Percentiles rank a stretch among this genome's conserved stretches.
These are phyloP conservation scores for Paradoxurus hermaphroditus DNA, from an alignment of 2,113 vertebrate genomes.

Conservation along the genomic window DNA sequence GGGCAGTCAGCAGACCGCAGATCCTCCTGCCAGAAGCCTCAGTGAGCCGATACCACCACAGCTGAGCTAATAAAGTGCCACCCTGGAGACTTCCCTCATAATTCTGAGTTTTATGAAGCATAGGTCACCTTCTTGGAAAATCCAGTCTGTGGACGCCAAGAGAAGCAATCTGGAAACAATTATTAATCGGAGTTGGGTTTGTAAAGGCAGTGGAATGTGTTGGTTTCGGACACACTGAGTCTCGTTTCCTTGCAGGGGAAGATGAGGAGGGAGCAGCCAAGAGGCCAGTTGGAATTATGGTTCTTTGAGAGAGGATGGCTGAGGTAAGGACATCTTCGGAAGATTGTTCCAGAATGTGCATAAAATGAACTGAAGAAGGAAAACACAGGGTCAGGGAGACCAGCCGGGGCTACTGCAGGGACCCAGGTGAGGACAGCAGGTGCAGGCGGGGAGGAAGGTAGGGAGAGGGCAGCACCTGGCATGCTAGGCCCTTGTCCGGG, in stretches of 20 bases:
- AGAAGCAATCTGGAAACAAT: conserved; percentile 17
- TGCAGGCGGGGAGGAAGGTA: background rate
- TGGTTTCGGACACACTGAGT: background rate
- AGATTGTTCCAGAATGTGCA: background rate
- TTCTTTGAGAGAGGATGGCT: background rate
- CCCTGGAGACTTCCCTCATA: background rate
- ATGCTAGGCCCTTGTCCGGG: background rate
- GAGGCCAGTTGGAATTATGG: background rate
- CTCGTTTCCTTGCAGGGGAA: background rate
- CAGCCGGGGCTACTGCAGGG: background rate
- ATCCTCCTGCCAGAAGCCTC: background rate
- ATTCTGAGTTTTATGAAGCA: background rate
- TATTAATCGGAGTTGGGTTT: background rate
- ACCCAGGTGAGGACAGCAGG: background rate
- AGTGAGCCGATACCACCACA: rapidly evolving
- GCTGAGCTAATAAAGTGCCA: background rate
- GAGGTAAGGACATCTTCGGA: background rate
- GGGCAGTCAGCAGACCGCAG: background rate
- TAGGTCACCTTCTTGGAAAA: background rate
- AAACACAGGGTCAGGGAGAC: background rate
- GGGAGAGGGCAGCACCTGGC: background rate
- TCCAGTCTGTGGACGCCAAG: background rate
- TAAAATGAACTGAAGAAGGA: background rate
- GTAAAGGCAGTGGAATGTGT: background rate
- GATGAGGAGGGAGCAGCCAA: background rate